These are phyloP conservation scores for Cyprinodon variegatus DNA, from an alignment of 2,113 vertebrate genomes.

Conservation along the genomic window DNA sequence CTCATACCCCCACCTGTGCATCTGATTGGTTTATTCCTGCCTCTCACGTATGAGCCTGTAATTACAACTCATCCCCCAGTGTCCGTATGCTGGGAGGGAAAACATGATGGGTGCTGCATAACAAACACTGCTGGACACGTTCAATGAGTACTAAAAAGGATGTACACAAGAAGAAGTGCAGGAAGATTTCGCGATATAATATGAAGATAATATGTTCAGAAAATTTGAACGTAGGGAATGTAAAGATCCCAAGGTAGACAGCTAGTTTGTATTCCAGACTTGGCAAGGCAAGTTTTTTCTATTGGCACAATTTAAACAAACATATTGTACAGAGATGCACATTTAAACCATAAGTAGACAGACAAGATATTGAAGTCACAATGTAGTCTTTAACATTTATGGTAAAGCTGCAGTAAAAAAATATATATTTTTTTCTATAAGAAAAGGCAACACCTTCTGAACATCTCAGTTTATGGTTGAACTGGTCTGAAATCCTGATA, in stretches of 20 bases:
- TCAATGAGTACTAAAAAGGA: slow-evolving; percentile 76
- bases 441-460: too few relatives aligned
- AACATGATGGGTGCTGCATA: slow-evolving; percentile 56
- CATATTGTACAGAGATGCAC: too few relatives aligned
- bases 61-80: slow-evolving; percentile 69
- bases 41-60: slow-evolving; percentile 66
- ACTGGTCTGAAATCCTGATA: too few relatives aligned
- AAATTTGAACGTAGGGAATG: slow-evolving; percentile 42
- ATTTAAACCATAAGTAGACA: too few relatives aligned
- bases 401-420: too few relatives aligned
- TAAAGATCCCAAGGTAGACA: slow-evolving; percentile 46
- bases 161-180: slow-evolving; percentile 18
- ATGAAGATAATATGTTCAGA: too few relatives aligned
- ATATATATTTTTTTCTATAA: too few relatives aligned
- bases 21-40: slow-evolving; percentile 43
- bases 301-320: background rate
- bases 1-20: slow-evolving; percentile 67
- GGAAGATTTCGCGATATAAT: slow-evolving; percentile 53
- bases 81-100: slow-evolving; percentile 39
- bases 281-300: background rate
- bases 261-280: slow-evolving; percentile 34
- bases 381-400: too few relatives aligned
- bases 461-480: too few relatives aligned
- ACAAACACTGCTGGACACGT: slow-evolving; percentile 44
- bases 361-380: too few relatives aligned